Base-by-base conservation (phyloP, 2,113 vertebrate species). In the Pangasianodon hypophthalmus region DNA sequence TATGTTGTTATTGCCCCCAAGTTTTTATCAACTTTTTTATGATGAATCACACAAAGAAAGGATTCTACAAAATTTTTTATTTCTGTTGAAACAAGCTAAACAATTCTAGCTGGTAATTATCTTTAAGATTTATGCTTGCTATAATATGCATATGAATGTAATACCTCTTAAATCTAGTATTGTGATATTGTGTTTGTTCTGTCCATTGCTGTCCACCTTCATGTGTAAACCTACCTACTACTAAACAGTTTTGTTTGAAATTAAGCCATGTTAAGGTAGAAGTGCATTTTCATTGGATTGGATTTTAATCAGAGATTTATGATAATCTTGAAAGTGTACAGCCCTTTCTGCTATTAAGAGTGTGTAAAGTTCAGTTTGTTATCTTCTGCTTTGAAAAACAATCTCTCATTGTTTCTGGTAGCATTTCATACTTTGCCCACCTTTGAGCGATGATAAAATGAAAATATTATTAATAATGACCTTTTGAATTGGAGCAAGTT, bases 391-490 rank as follows among this genome's bases (percentile, higher is more conserved):
- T 93, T 94, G 94, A 96, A 95, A 95, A 94, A 94, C 93, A 94
- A 92, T 82, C 54, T 90, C 90, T 92, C 94, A 96, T 96, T 96
- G 96, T 96, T 96, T 85, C 13, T 92, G 93, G 93, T 54, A 91
- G 94, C 95, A 84, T 88, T 93, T 94, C 93, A 92, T 92, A 92
- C 92, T 89, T 92, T 94, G 92, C 94, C 95, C 92, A 91, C 95
- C 92, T 93, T 92, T 90, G 52, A 93, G 44, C 88, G 87, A 91
- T 94, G 95, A 95, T 95, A 95, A 93, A 89, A 94, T 95, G 94
- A 95, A 95, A 95, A 94, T 94, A 95, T 95, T 95, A 96, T 95
- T 95, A 96, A 95, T 95, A 96, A 95, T 94, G 95, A 94, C 88
- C 71, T 88, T 93, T 95, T 94, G 93, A 95, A 95, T 95, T 92